These are phyloP conservation scores for Beroe ovata DNA, from an alignment of 37 sponge, comb jelly and placozoan genomes.

Conservation along the genomic window DNA sequence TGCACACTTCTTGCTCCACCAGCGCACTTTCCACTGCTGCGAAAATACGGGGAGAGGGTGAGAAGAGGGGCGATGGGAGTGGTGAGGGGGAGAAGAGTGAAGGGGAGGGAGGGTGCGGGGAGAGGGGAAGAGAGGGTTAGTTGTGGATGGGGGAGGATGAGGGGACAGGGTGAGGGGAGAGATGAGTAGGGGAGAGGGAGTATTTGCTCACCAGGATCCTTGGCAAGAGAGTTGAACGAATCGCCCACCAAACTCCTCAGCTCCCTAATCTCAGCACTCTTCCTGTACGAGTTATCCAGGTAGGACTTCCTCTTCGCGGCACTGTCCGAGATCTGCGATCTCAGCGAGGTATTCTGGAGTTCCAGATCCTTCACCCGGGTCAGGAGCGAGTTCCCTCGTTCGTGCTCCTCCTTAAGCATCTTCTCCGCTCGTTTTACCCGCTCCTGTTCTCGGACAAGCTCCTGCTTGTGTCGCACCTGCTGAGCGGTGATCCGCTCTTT, in stretches of 20 bases:
- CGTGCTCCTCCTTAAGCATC: slow-evolving; percentile 35
- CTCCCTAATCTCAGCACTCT: slow-evolving; percentile 53
- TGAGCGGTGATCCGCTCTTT: slow-evolving; percentile 2
- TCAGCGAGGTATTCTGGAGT: slow-evolving; percentile 25
- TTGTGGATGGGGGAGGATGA: background rate
- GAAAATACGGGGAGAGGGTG: background rate
- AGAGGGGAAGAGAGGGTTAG: background rate
- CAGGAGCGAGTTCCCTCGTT: slow-evolving; percentile 24
- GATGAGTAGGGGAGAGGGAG: background rate
- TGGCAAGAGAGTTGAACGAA: slow-evolving; percentile 48
- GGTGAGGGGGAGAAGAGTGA: background rate
- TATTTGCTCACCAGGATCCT: slow-evolving; percentile 23
- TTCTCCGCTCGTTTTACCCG: slow-evolving; percentile 15
- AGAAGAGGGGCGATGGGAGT: background rate
- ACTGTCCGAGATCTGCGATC: slow-evolving; percentile 28
- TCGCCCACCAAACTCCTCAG: slow-evolving; percentile 18
- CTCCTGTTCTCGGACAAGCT: slow-evolving; percentile 23
- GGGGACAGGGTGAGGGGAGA: background rate
- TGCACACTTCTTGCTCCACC: background rate
- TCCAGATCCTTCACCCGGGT: slow-evolving; percentile 47
- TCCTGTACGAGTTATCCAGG: slow-evolving; percentile 49
- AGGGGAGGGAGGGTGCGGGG: background rate
- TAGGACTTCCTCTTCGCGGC: slow-evolving; percentile 9
- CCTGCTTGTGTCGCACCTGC: slow-evolving; percentile 15
- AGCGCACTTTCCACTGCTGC: background rate